Evolutionary conservation across 2,113 vertebrate genomes (phyloP).

Genomic region (Oncorhynchus nerka): DNA sequence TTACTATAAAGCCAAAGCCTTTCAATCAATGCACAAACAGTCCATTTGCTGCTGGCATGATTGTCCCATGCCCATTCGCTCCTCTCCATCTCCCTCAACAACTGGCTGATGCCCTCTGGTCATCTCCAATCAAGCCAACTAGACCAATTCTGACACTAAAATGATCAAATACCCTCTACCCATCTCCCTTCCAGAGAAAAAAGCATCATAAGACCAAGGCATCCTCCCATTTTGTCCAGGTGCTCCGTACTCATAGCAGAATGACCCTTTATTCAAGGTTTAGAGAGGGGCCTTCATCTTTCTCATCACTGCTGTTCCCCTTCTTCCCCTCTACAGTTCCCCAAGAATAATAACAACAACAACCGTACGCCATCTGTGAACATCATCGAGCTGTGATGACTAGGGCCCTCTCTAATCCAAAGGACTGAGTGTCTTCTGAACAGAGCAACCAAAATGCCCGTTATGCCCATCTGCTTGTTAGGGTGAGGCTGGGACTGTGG

Average conservation of each 20-base stretch:
- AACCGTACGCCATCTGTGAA: slow-evolving; percentile 72
- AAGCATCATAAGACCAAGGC: background rate
- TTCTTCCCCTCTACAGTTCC: slow-evolving; percentile 58
- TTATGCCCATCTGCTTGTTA: slow-evolving; percentile 47
- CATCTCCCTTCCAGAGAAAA: background rate
- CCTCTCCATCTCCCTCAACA: background rate
- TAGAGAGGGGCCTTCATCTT: background rate
- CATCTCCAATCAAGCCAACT: background rate
- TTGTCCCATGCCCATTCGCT: background rate
- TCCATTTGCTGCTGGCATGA: background rate
- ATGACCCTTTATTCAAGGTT: background rate
- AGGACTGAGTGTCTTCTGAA: slow-evolving; percentile 45
- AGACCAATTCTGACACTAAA: background rate
- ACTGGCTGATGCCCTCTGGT: background rate
- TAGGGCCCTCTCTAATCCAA: slow-evolving; percentile 38
- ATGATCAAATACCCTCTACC: background rate
- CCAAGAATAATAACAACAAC: slow-evolving; percentile 70
- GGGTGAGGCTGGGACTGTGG: slow-evolving; percentile 49
- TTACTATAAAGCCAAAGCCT: background rate
- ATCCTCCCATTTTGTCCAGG: no score
- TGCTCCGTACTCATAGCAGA: background rate
- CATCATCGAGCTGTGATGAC: slow-evolving; percentile 74
- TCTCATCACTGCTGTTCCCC: slow-evolving; percentile 40
- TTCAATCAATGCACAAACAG: background rate
- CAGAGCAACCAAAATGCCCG: slow-evolving; percentile 31